Evolutionary conservation across 2,888 invertebrate genomes (phyloP).

Genomic region (Ctenicera cuprea): DNA sequence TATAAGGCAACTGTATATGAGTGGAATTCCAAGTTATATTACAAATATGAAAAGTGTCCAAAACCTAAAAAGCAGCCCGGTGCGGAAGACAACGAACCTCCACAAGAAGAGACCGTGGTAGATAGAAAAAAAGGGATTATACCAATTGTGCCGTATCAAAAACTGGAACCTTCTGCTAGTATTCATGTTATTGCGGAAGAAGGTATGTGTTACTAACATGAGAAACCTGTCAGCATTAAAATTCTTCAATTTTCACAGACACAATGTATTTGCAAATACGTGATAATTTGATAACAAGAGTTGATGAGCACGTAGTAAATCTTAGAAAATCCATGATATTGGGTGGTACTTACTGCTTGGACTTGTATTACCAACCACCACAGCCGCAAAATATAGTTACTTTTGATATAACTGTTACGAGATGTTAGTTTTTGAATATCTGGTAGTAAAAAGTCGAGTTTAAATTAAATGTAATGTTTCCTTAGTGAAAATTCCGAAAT

Average conservation of each 20-base stretch:
- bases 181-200: slow-evolving; percentile 57
- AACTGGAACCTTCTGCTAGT: slow-evolving; percentile 65
- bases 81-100: slow-evolving; percentile 48
- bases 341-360: slow-evolving; percentile 85
- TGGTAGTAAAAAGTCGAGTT: not conserved
- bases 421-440: slow-evolving; percentile 29
- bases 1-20: slow-evolving; percentile 61
- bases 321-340: slow-evolving; percentile 84
- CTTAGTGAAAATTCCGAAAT: slow-evolving; percentile 77
- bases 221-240: too few relatives aligned
- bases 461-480: not conserved
- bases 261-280: slow-evolving; percentile 71
- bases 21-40: slow-evolving; percentile 65
- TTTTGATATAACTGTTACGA: slow-evolving; percentile 38
- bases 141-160: slow-evolving; percentile 66
- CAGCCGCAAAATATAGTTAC: slow-evolving; percentile 74
- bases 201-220: slow-evolving; percentile 46
- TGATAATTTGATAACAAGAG: slow-evolving; percentile 68
- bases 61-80: slow-evolving; percentile 54
- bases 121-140: slow-evolving; percentile 60
- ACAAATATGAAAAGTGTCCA: slow-evolving; percentile 61
- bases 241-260: too few relatives aligned
- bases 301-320: slow-evolving; percentile 80
- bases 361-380: slow-evolving; percentile 85
- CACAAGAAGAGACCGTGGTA: slow-evolving; percentile 54